Conservation (phyloP, 2,888 invertebrate genomes). For the Agriotes lineatus region DNA sequence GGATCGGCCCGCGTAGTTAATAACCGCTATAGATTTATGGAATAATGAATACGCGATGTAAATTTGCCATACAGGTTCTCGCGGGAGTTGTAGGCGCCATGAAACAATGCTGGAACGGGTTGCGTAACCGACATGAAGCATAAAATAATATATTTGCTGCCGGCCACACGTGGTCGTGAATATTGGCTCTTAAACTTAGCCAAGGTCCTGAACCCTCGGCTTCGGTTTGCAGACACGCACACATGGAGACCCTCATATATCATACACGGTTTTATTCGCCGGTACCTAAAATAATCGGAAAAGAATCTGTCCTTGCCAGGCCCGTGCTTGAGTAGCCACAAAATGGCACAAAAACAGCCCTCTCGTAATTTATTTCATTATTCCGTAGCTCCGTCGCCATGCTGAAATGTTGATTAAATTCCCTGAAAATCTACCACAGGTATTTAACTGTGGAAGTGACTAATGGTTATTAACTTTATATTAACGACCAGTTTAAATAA, state of each 20-base stretch:
- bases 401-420: not conserved
- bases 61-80: slow-evolving; percentile 22
- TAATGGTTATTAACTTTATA: too few relatives aligned
- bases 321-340: too few relatives aligned
- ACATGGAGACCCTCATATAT: not conserved
- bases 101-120: slow-evolving; percentile 30
- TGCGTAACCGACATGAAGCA: slow-evolving; percentile 28
- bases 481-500: too few relatives aligned
- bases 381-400: not conserved
- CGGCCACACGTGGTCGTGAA: slow-evolving; percentile 18
- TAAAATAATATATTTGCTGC: slow-evolving; percentile 24
- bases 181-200: slow-evolving; percentile 21
- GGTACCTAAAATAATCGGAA: not conserved
- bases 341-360: too few relatives aligned
- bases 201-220: slow-evolving; percentile 15
- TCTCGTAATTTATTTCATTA: too few relatives aligned
- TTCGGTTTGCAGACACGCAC: slow-evolving; percentile 5
- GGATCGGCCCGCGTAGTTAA: slow-evolving; percentile 4
- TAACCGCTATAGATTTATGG: slow-evolving; percentile 24
- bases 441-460: too few relatives aligned
- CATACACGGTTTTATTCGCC: not conserved
- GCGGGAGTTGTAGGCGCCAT: slow-evolving; percentile 29
- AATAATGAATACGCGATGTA: slow-evolving; percentile 25
- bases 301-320: not conserved
- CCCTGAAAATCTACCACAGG: not conserved